Evolutionary conservation across 1,140 invertebrate species (phyloP).

Genomic region (Onthophagus taurus): DNA sequence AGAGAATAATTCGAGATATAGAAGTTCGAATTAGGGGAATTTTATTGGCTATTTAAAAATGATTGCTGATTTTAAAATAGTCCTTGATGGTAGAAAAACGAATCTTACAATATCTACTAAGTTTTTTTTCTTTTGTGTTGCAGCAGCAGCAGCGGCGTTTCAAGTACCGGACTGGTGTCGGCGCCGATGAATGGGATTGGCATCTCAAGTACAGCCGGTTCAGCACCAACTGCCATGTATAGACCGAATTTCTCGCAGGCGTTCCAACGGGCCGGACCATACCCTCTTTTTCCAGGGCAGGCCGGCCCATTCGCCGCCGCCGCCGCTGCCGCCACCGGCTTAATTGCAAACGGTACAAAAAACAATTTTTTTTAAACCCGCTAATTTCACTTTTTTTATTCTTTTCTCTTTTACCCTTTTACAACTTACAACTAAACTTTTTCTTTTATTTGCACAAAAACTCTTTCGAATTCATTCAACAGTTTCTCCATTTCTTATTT

Average conservation of each 20-base stretch:
- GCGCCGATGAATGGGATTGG: slow-evolving; percentile 44
- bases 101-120: neutral
- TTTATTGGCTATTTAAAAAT: too few relatives aligned
- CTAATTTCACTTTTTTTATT: too few relatives aligned
- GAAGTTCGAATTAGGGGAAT: too few relatives aligned
- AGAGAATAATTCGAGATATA: too few relatives aligned
- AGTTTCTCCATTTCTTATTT: neutral
- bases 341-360: slow-evolving; percentile 30
- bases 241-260: slow-evolving; percentile 61
- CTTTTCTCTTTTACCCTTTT: too few relatives aligned
- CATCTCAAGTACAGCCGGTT: slow-evolving; percentile 44
- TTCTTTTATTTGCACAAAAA: neutral
- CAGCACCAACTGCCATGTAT: slow-evolving; percentile 54
- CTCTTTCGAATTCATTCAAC: neutral
- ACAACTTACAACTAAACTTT: neutral
- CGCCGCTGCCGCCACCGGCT: slow-evolving; percentile 24
- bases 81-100: neutral
- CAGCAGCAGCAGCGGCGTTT: too few relatives aligned
- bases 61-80: neutral
- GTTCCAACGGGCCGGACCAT: slow-evolving; percentile 45
- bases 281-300: slow-evolving; percentile 33
- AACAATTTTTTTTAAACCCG: too few relatives aligned
- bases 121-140: slow-evolving; percentile 17
- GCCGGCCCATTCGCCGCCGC: slow-evolving; percentile 26
- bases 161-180: slow-evolving; percentile 24